These are phyloP conservation scores for Noctua janthe DNA, from an alignment of 2,888 invertebrate genomes.

Conservation along the genomic window DNA sequence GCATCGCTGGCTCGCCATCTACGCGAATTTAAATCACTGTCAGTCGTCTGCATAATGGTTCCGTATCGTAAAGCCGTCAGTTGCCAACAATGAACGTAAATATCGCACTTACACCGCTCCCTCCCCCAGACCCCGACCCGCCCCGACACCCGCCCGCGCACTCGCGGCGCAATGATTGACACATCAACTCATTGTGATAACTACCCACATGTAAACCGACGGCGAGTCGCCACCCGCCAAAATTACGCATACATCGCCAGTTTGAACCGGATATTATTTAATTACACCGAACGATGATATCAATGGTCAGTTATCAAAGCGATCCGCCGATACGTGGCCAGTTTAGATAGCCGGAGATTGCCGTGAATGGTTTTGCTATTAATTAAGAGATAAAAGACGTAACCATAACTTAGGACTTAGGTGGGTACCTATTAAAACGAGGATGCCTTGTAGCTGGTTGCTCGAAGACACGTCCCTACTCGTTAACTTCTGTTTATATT, in stretches of 20 bases:
- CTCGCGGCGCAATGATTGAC: constrained; percentile 68
- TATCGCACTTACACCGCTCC: constrained; percentile 72
- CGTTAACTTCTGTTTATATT: constrained; percentile 31
- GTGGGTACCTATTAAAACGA: constrained; percentile 55
- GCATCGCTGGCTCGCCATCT: constrained; percentile 63
- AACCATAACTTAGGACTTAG: constrained; percentile 47
- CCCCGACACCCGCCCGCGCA: constrained; percentile 20
- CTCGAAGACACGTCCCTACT: constrained; percentile 17
- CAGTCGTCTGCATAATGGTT: constrained; percentile 66
- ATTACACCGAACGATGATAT: constrained; percentile 62
- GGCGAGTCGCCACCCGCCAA: constrained; percentile 52
- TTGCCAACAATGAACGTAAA: constrained; percentile 76
- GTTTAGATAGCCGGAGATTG: constrained; percentile 56
- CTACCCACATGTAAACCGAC: constrained; percentile 52
- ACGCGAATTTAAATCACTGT: constrained; percentile 66
- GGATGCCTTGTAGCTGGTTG: constrained; percentile 36
- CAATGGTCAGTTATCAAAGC: constrained; percentile 69
- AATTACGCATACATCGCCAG: constrained; percentile 67
- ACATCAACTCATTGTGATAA: constrained; percentile 66
- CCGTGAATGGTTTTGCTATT: constrained; percentile 70
- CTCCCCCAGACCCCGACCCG: not conserved
- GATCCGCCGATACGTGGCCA: constrained; percentile 60
- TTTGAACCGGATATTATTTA: constrained; percentile 63
- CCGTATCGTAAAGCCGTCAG: constrained; percentile 67
- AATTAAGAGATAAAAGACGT: constrained; percentile 76